phyloP scores from a whole-genome alignment of 2,113 vertebrate species.

The Campylomormyrus tamandua region DNA sequence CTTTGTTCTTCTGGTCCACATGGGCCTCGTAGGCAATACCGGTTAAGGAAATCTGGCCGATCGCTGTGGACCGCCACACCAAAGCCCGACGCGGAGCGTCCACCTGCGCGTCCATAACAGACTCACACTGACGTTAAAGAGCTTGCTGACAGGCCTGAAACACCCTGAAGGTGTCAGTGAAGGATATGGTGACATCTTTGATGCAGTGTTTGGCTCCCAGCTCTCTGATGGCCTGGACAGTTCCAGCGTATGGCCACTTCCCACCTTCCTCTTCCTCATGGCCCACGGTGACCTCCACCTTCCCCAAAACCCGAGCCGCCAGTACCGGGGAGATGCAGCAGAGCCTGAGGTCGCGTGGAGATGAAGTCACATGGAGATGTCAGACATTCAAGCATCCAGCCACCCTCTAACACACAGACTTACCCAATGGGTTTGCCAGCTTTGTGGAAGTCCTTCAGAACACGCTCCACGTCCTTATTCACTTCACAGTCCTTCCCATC shows the following conservation, averaged over 20 bases:
- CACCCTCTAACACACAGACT: neutral
- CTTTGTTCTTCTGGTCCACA: conserved; percentile 69
- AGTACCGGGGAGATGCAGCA: conserved; percentile 78
- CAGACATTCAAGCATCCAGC: neutral
- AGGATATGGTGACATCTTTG: conserved; percentile 81
- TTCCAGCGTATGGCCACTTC: conserved; percentile 74
- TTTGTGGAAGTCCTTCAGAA: conserved; percentile 72
- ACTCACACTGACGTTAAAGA: neutral
- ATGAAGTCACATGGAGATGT: neutral
- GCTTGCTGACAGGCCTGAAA: neutral
- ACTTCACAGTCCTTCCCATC: conserved; percentile 74
- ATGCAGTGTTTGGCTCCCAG: conserved; percentile 72
- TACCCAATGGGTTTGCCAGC: conserved; percentile 80
- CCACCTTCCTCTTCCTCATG: conserved; percentile 75
- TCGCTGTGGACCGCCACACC: conserved; percentile 11
- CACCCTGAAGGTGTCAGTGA: conserved; percentile 20
- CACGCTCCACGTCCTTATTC: conserved; percentile 67
- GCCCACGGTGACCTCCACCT: conserved; percentile 77
- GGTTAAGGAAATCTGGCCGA: conserved; percentile 51
- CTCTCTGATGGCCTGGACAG: conserved; percentile 67
- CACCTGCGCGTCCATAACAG: neutral
- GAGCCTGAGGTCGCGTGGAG: conserved; percentile 43
- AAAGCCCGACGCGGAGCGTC: neutral
- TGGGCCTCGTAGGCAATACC: conserved; percentile 61
- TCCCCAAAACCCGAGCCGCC: conserved; percentile 70